Conservation (phyloP, 2,113 vertebrate genomes). For the Echinops telfairi region DNA sequence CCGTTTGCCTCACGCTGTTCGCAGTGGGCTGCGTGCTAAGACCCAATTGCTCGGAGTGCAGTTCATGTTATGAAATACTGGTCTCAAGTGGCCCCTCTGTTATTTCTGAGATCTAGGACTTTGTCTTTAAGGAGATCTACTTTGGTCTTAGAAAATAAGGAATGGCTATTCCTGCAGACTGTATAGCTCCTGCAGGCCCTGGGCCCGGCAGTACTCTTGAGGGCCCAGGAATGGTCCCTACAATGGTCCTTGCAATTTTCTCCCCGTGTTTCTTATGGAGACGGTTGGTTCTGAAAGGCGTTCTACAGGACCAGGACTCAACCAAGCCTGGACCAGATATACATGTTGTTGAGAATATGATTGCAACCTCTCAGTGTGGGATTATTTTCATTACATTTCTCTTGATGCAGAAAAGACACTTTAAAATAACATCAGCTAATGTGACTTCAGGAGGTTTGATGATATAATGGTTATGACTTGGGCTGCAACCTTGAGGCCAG, state of each 20-base stretch:
- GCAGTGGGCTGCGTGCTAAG: neutral
- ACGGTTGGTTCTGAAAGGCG: neutral
- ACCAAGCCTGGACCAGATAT: neutral
- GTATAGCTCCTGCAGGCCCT: neutral
- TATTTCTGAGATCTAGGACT: conserved; percentile 30
- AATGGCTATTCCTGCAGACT: neutral
- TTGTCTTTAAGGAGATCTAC: neutral
- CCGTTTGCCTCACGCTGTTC: neutral
- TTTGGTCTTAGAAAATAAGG: conserved; percentile 8
- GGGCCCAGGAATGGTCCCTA: neutral
- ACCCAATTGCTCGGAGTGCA: neutral
- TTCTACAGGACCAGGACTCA: neutral
- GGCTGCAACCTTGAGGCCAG: too few species aligned
- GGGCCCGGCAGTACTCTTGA: neutral
- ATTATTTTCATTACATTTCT: neutral
- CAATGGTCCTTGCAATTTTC: neutral
- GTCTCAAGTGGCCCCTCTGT: conserved; percentile 7
- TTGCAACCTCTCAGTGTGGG: neutral
- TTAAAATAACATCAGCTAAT: neutral
- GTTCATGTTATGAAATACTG: conserved; percentile 14
- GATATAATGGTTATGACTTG: too few species aligned
- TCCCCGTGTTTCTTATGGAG: neutral
- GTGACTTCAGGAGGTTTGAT: neutral
- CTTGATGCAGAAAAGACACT: conserved; percentile 1
- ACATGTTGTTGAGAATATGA: neutral